A percentile compares a stretch with the other conserved stretches of the same genome.
Conservation (phyloP, 2,888 invertebrate genomes). For the Lycocerus yunnanus region DNA sequence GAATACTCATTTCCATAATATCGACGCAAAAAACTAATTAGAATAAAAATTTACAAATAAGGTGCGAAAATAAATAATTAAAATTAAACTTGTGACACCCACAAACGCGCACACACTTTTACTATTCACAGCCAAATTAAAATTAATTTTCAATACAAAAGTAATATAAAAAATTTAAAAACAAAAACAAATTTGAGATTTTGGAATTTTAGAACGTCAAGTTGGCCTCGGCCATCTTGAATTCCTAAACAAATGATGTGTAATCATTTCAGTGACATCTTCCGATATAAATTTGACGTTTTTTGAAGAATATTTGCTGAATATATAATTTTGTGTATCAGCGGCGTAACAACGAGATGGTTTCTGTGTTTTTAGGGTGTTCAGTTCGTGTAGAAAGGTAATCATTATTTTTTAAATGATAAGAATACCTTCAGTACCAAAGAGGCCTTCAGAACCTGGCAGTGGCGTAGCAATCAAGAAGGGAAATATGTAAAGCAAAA, state of each 20-base stretch:
- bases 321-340: too few relatives aligned
- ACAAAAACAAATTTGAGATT: slow-evolving; percentile 35
- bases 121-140: not conserved
- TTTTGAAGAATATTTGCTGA: too few relatives aligned
- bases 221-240: slow-evolving; percentile 55
- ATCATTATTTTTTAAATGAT: too few relatives aligned
- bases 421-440: too few relatives aligned
- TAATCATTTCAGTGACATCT: not conserved
- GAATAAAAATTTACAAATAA: not conserved
- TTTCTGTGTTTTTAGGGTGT: too few relatives aligned
- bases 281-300: not conserved
- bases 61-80: not conserved
- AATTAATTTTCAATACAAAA: not conserved
- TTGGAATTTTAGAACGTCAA: slow-evolving; percentile 49
- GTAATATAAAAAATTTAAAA: slow-evolving; percentile 17
- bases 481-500: too few relatives aligned
- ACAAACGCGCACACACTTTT: not conserved
- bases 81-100: not conserved
- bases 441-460: too few relatives aligned
- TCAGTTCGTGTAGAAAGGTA: too few relatives aligned
- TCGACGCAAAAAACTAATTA: not conserved
- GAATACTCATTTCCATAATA: not conserved
- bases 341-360: too few relatives aligned
- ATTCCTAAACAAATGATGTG: slow-evolving; percentile 32
- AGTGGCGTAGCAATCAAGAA: too few relatives aligned